These are phyloP conservation scores for Drosophila falleni DNA, from an alignment of 2,888 invertebrate species.

Conservation along the genomic window DNA sequence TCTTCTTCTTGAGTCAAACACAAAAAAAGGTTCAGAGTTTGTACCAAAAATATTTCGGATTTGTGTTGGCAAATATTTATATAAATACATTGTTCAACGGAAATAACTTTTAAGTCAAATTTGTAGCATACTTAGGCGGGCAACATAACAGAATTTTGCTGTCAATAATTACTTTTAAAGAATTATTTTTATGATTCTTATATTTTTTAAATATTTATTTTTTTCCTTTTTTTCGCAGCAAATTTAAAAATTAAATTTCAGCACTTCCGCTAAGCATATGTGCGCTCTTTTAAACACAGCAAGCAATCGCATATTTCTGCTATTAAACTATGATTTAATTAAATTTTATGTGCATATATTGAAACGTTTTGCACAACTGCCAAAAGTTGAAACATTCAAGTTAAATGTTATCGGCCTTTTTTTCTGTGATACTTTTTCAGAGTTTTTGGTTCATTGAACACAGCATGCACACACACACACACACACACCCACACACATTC, in stretches of 20 bases:
- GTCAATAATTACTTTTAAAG: too few relatives aligned
- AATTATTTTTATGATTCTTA: neutral
- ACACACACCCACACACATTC: neutral
- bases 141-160: neutral
- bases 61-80: slow-evolving; percentile 30
- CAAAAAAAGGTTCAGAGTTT: slow-evolving; percentile 5
- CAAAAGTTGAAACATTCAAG: slow-evolving; percentile 15
- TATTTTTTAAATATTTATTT: neutral
- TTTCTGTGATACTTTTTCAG: slow-evolving; percentile 17
- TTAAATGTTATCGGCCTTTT: slow-evolving; percentile 6
- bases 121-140: neutral
- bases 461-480: slow-evolving; percentile 16
- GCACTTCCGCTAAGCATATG: neutral
- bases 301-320: neutral
- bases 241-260: neutral
- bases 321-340: slow-evolving; percentile 19
- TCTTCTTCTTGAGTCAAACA: neutral
- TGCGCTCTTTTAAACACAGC: neutral
- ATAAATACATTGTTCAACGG: slow-evolving; percentile 13
- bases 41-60: slow-evolving; percentile 10
- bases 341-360: slow-evolving; percentile 25
- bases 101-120: neutral
- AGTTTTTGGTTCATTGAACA: slow-evolving; percentile 40
- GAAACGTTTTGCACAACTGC: slow-evolving; percentile 1
- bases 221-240: neutral